Evolutionary conservation across 2,888 invertebrate species (phyloP), one percentile per base, ranked within the genome.

Genomic region (Leptarthrus brevirostris): DNA sequence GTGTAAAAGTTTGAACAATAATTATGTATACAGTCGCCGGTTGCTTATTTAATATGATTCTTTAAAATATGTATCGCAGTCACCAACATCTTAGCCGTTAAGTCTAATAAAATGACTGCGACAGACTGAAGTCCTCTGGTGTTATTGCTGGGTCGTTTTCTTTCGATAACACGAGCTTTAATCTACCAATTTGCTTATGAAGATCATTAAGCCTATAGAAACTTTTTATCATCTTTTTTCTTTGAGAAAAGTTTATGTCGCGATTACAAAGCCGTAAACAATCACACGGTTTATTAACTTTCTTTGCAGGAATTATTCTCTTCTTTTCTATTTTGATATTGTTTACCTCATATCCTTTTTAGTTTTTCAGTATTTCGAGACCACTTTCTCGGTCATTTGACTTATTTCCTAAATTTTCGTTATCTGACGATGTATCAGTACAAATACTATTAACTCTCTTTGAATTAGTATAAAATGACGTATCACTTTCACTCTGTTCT

Each of bases 171-270:
- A 54, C 26, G 20, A 54, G 4, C 54, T 54, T 6, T 54, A 54
- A 54, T 54, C 54, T n/a, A 44, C 24, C 16, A 24, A 16, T 66
- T 47, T 47, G 24, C 26, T 47, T 66, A 16, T 47, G 26, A n/a
- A n/a, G n/a, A n/a, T n/a, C n/a, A n/a, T n/a, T n/a, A n/a, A 47
- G 14, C 34, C 47, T 47, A 10, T 47, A 47, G 14, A 66, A 66
- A 66, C 26, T 66, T 18, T 66, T 40, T 8, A 66, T 47, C 22
- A n/a, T 47, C 5, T 54, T n/a, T n/a, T n/a, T n/a, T n/a, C n/a
- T n/a, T n/a, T 54, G 54, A 54, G 54, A 54, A 66, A 66, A 66
- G 6, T n/a, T 47, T 66, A 66, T 66, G 24, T 66, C 47, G 24
- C 18, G 22, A n/a, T 66, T 66, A 66, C 64, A 66, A 36, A 20